Base-by-base conservation (phyloP, 2,888 invertebrate species). In the Macropis europaea region DNA sequence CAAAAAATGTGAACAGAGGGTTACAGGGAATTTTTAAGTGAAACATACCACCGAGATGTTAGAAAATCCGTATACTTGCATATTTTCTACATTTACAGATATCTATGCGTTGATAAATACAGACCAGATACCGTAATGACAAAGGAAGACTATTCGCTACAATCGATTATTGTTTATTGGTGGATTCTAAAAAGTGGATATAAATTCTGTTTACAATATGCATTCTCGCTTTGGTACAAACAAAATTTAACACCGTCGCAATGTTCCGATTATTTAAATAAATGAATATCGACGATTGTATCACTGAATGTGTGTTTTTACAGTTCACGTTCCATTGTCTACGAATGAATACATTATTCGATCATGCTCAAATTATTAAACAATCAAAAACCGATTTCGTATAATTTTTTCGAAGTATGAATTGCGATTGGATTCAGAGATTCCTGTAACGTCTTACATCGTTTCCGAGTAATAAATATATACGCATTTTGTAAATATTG, bases 31-130 rank as follows among this genome's bases (percentile, higher is more conserved):
- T 57, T 26, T 2, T 5, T 26, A 48, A 70, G 15, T 71, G 48
- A 70, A 54, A 43, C 17, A 71, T 26, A 26, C 40, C 28, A 56
- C 11, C 34, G 40, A 13, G 28, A 71, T 61, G 17, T 72, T 72
- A 63, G 63, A 71, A 72, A 72, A 70, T 71, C 56, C 71, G 62
- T 71, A 70, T 71, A 72, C 72, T 72, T 57, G 45, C 30, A 38
- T 36, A 53, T 28, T 47, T 34, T 57, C 63, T 72, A 72, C 57
- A 59, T 57, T 45, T 53, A 63, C 72, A 63, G 63, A 53, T 24
- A 43, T 26, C 22, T 57, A 57, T 52, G 50, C 54, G 42, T 50
- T 24, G 34, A 43, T 48, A 71, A 63, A 52, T 50, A 57, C 28
- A 52, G 72, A 52, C 40, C 47, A 36, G 17, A 56, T 38, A 62